Evolutionary conservation across 2,797 vertebrate species (phyloP).

Genomic region (Phalloptychus januarius): DNA sequence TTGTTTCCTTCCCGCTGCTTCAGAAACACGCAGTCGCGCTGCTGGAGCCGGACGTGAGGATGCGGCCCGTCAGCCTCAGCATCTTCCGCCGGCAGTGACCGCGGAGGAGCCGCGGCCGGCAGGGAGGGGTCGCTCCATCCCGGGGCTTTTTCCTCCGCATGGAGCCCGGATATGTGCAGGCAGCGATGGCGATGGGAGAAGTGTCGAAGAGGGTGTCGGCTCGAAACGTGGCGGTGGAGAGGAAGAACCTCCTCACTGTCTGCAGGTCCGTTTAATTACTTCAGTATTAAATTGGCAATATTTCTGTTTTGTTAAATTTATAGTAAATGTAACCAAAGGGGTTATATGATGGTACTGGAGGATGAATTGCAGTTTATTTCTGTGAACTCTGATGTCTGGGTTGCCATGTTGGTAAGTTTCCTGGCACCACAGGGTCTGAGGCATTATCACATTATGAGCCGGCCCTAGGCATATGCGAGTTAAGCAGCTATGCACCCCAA

Average conservation of each 20-base stretch:
- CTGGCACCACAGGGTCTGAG: conserved; percentile 59
- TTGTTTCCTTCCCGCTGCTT: not conserved
- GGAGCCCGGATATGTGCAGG: conserved; percentile 84
- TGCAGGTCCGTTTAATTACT: conserved; percentile 83
- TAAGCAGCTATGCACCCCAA: no score
- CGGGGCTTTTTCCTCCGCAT: conserved; percentile 71
- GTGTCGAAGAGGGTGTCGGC: conserved; percentile 85
- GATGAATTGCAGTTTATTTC: conserved; percentile 39
- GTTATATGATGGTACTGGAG: conserved; percentile 1
- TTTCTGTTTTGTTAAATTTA: not conserved
- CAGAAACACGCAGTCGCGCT: not conserved
- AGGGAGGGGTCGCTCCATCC: conserved; percentile 71
- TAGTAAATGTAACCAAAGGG: not conserved
- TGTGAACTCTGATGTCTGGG: conserved; percentile 70
- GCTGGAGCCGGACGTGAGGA: conserved; percentile 26
- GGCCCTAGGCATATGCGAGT: no score
- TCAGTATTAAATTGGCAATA: not conserved
- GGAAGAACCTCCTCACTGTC: conserved; percentile 92
- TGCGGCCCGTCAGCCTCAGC: conserved; percentile 27
- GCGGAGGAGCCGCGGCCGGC: conserved; percentile 52
- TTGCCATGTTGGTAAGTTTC: conserved; percentile 84
- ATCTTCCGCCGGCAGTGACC: conserved; percentile 39
- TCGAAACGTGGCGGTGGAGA: conserved; percentile 89
- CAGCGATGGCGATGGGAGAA: conserved; percentile 89
- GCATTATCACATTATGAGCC: not conserved